Evolutionary conservation across 2,888 invertebrate species (phyloP), one percentile per base, ranked within the genome.

Genomic region (Clepsis dumicolana): DNA sequence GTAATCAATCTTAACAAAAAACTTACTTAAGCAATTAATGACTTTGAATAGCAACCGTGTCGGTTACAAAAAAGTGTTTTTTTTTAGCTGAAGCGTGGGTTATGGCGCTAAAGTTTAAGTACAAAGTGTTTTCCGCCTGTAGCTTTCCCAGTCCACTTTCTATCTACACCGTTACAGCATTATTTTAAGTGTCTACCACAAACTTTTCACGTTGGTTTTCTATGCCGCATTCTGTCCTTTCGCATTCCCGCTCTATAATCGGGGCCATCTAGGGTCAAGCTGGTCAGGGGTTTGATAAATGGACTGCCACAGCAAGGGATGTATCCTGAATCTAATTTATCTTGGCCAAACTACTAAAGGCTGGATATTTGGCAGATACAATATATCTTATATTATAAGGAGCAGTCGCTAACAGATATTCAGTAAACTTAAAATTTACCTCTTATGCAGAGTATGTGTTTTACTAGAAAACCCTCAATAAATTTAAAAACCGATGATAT

Each of bases 201-300:
- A 18, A 5, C 18, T 16, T 48, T 24, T 10, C 24, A 24, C 5
- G 7, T 29, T 53, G 57, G 57, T 57, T 24, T n/a, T 56, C 32
- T 35, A 25, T 18, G n/a, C 35, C 62, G 35, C 41, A 44, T 54
- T 53, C 56, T n/a, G 32, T 21, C 1, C 18, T 18, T 41, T 16
- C 41, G 41, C 41, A 41, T 16, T 16, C 44, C 44, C 44, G 7
- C 44, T 18, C 16, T 5, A n/a, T 44, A n/a, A 18, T 44, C 16
- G 18, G 18, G 44, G 5, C 18, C 38, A 35, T 27, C 12, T n/a
- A 24, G 66, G 66, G 66, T 62, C 56, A 38, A 32, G 24, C 41
- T n/a, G 35, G 57, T 25, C 59, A 14, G 59, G 32, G 65, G 50
- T 38, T 62, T 66, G 62, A 66, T 66, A 56, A 62, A 66, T 66